Evolutionary conservation across 2,888 invertebrate genomes (phyloP).

Genomic region (Ormia ochracea): DNA sequence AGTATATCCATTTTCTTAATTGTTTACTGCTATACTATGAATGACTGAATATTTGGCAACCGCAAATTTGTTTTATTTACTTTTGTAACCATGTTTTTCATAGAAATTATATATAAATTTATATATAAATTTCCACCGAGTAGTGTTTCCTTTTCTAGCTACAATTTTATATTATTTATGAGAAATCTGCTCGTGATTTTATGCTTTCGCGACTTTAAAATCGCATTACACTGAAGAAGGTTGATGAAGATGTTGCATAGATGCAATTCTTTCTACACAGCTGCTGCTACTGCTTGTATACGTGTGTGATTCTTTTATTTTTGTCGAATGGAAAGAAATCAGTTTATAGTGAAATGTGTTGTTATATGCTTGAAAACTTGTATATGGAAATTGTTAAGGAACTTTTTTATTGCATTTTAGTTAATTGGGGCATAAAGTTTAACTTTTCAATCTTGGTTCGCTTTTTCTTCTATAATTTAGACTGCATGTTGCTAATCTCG

Average conservation of each 20-base stretch:
- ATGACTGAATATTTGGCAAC: too few relatives aligned
- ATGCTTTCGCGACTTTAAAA: conserved; percentile 52
- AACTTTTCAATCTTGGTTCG: conserved; percentile 24
- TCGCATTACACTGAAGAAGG: conserved; percentile 35
- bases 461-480: not conserved
- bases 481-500: conserved; percentile 40
- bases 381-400: conserved; percentile 41
- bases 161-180: conserved; percentile 50
- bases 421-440: conserved; percentile 61
- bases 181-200: conserved; percentile 57
- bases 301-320: not conserved
- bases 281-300: not conserved
- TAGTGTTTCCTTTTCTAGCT: not conserved
- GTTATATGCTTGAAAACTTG: conserved; percentile 18
- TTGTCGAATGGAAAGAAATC: conserved; percentile 13
- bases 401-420: conserved; percentile 59
- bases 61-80: not conserved
- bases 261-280: not conserved
- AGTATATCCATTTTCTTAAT: too few relatives aligned
- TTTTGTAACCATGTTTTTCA: not conserved
- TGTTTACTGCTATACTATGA: too few relatives aligned
- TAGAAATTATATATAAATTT: too few relatives aligned
- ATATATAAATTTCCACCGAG: conserved; percentile 27
- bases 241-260: conserved; percentile 45
- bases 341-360: conserved; percentile 31